A percentile compares a stretch with the other conserved stretches of the same genome.
Evolutionary conservation across 2,797 vertebrate species (phyloP).

Genomic region (Pseudocheirus occidentalis): DNA sequence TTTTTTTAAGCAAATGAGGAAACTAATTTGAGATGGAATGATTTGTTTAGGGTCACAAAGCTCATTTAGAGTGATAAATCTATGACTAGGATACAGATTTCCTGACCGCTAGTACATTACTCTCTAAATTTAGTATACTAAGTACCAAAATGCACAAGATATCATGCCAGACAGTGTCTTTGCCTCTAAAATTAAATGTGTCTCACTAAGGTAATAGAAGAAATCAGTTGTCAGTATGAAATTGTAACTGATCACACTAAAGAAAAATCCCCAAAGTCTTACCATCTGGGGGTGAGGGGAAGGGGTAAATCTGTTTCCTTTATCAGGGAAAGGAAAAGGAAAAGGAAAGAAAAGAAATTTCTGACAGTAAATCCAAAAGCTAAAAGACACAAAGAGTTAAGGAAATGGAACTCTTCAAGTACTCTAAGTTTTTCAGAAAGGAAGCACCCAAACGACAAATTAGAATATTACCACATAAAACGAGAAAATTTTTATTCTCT

Average conservation of each 20-base stretch:
- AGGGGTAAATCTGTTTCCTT: slow-evolving; percentile 57
- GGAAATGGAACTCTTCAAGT: background rate
- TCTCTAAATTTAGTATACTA: background rate
- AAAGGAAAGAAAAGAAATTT: slow-evolving; percentile 34
- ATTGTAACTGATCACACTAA: slow-evolving; percentile 58
- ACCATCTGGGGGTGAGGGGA: slow-evolving; percentile 24
- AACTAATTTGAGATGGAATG: background rate
- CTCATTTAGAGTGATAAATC: background rate
- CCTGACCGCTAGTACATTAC: background rate
- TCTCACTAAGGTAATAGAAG: background rate
- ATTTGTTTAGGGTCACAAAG: background rate
- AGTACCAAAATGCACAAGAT: background rate
- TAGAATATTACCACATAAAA: background rate
- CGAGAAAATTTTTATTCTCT: background rate
- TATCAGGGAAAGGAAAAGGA: slow-evolving; percentile 74
- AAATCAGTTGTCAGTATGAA: slow-evolving; percentile 59
- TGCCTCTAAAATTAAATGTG: background rate
- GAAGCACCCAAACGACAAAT: background rate
- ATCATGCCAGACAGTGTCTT: background rate
- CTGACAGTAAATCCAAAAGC: slow-evolving; percentile 71
- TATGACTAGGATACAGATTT: background rate
- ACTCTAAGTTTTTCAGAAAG: background rate
- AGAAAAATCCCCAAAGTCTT: slow-evolving; percentile 63
- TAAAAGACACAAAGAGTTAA: background rate
- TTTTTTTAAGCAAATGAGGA: background rate